phyloP scores from a whole-genome alignment of 2,888 invertebrate genomes.

The Pachydiplax longipennis region DNA sequence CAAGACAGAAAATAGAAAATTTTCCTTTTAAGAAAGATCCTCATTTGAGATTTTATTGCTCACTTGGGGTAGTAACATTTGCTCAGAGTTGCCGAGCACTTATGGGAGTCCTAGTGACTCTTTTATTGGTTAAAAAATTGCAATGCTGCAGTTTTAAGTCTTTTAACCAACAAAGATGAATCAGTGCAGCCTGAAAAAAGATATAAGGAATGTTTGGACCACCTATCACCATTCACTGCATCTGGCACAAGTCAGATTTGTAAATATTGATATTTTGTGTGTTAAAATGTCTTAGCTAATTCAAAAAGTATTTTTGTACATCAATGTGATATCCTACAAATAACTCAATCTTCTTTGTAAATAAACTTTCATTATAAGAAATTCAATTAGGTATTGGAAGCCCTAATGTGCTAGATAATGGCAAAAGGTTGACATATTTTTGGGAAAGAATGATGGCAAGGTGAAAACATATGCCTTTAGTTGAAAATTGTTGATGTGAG shows the following conservation, averaged over 20 bases:
- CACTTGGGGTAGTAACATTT: slow-evolving; percentile 8
- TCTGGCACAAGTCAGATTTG: neutral
- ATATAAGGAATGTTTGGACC: slow-evolving; percentile 31
- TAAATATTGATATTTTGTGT: slow-evolving; percentile 44
- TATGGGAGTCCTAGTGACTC: neutral
- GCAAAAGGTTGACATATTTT: slow-evolving; percentile 44
- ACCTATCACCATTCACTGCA: slow-evolving; percentile 23
- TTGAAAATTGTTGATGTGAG: slow-evolving; percentile 42
- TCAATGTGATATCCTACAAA: slow-evolving; percentile 42
- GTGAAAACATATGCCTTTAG: slow-evolving; percentile 41
- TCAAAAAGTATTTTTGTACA: slow-evolving; percentile 43
- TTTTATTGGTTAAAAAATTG: neutral
- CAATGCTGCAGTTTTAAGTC: slow-evolving; percentile 17
- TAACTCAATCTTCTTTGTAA: slow-evolving; percentile 42
- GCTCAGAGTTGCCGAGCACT: slow-evolving; percentile 23
- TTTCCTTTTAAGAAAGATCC: neutral
- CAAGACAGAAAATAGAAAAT: neutral
- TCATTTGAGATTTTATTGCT: slow-evolving; percentile 22
- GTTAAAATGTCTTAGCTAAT: slow-evolving; percentile 44
- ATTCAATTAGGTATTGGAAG: slow-evolving; percentile 39
- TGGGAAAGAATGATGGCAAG: slow-evolving; percentile 37
- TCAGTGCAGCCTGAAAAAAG: neutral
- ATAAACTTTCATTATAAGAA: slow-evolving; percentile 41
- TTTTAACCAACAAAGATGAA: neutral
- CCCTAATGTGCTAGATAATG: slow-evolving; percentile 41